Base-by-base conservation (phyloP, 2,113 vertebrate genomes). In the Chitala chitala region DNA sequence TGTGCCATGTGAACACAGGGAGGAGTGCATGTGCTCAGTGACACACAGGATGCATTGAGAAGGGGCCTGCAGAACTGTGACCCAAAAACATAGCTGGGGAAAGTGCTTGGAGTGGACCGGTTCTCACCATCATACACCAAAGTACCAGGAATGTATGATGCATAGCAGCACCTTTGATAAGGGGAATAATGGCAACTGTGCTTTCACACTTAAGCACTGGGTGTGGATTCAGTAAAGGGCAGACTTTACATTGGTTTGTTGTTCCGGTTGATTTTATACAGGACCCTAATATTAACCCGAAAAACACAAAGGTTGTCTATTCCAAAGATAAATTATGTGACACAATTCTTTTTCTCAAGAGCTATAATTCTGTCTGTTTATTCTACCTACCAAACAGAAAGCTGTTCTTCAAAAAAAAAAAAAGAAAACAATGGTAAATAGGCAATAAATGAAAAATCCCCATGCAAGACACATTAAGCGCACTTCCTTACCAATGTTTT, bases 371-470 rank as follows among this genome's bases (percentile, higher is more conserved):
- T 1, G 40, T 13, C 40, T 33, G 48, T 22, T 26, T 20, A 29
- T 54, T 59, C 22, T 54, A 78, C 42, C 64, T 74, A 31, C 69
- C 55, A 51, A 74, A 69, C 75, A 76, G 50, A 24, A 69, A 53
- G 76, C 36, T 53, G 13, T 69, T 64, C 10, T 69, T 31, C 56
- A 42, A 6, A 71, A 40, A 50, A 1, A 12, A n/a, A n/a, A n/a
- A n/a, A n/a, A n/a, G n/a, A n/a, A n/a, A n/a, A n/a, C n/a, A n/a
- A n/a, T n/a, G n/a, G n/a, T n/a, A n/a, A n/a, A n/a, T n/a, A n/a
- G n/a, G n/a, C 12, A 15, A 24, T 20, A 15, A 24, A 63, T 29
- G 26, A 6, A 53, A 15, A 54, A 33, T 22, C 73, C 80, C 55
- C 69, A 75, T 24, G 20, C 12, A 51, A 20, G 48, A 51, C 12